Evolutionary conservation across 2,113 vertebrate genomes (phyloP).

Genomic region (Psittacus erithacus): DNA sequence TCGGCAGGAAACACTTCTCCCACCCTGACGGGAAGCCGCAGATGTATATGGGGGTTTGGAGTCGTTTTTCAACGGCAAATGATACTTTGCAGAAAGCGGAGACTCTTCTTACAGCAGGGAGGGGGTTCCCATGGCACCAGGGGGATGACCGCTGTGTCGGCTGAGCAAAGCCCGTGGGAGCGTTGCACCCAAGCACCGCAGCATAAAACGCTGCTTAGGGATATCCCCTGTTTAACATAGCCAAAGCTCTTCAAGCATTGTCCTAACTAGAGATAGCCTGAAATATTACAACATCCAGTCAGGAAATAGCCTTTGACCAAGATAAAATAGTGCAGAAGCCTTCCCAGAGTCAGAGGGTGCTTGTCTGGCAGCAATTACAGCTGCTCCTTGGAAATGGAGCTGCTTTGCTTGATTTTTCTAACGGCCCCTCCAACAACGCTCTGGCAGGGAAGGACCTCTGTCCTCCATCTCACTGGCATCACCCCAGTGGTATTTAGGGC

Average conservation of each 20-base stretch:
- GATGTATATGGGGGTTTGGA: background rate
- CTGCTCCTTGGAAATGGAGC: background rate
- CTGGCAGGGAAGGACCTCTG: background rate
- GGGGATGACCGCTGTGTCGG: fast-evolving
- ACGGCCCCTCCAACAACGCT: background rate
- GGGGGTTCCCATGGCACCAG: fast-evolving
- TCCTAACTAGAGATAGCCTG: background rate
- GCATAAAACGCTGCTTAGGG: background rate
- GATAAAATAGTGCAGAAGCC: background rate
- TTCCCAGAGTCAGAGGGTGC: fast-evolving
- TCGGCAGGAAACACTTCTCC: background rate
- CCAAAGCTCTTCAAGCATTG: background rate
- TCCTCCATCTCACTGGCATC: background rate
- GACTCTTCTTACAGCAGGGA: background rate
- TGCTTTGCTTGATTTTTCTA: background rate
- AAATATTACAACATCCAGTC: background rate
- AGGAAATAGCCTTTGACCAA: background rate
- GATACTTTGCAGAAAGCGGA: background rate
- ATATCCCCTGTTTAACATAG: background rate
- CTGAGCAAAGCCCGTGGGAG: background rate
- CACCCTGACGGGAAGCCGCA: background rate
- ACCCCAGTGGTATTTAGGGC: background rate
- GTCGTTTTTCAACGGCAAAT: background rate
- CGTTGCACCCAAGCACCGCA: fast-evolving
- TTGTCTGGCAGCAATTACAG: background rate